phyloP scores from a whole-genome alignment of 2,888 invertebrate species.

The Heliconius charithonia region DNA sequence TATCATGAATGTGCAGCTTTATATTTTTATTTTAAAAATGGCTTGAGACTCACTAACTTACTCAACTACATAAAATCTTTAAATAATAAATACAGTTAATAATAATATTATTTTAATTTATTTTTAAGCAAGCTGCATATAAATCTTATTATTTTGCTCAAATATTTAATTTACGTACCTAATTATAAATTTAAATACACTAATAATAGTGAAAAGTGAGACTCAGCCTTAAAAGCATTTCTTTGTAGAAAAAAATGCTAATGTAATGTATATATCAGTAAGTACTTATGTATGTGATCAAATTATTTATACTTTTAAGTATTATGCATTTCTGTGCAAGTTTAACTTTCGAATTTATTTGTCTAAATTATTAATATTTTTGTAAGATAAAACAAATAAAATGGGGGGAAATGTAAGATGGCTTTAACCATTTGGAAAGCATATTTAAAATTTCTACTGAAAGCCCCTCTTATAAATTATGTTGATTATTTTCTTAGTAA shows the following conservation, averaged over 20 bases:
- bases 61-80: not conserved
- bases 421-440: not conserved
- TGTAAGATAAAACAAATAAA: not conserved
- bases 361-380: not conserved
- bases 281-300: slow-evolving; percentile 50
- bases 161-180: slow-evolving; percentile 15
- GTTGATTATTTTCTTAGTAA: not conserved
- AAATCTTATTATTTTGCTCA: slow-evolving; percentile 21
- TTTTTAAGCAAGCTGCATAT: slow-evolving; percentile 17
- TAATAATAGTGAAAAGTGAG: slow-evolving; percentile 23
- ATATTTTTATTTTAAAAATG: slow-evolving; percentile 10
- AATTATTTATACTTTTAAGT: slow-evolving; percentile 43
- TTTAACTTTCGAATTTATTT: slow-evolving; percentile 18
- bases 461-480: not conserved
- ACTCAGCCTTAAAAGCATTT: slow-evolving; percentile 62
- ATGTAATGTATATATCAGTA: slow-evolving; percentile 52
- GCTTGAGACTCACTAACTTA: slow-evolving; percentile 21
- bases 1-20: slow-evolving; percentile 5
- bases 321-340: slow-evolving; percentile 41
- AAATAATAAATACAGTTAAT: slow-evolving; percentile 10
- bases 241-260: slow-evolving; percentile 66
- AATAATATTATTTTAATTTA: slow-evolving; percentile 6
- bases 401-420: not conserved
- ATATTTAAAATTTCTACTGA: not conserved
- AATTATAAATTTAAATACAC: slow-evolving; percentile 7